A percentile compares a stretch with the other conserved stretches of the same genome.
Evolutionary conservation across 2,113 vertebrate genomes (phyloP).

Genomic region (Lophius piscatorius): DNA sequence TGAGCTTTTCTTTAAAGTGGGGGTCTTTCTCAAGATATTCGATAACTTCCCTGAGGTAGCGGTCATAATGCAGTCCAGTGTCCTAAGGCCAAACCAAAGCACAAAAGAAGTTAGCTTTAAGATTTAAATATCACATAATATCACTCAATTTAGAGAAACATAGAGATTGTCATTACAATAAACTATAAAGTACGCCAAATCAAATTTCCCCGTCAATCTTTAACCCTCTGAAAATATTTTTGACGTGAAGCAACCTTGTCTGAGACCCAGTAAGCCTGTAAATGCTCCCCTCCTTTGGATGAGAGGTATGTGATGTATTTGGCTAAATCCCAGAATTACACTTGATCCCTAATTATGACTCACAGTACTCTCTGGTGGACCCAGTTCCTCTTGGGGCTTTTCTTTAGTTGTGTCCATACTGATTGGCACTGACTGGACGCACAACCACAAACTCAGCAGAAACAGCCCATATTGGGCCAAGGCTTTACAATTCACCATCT

Average conservation of each 20-base stretch:
- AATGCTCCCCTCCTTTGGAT: too few species aligned
- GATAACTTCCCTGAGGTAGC: slow-evolving; percentile 94
- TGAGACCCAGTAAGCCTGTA: too few species aligned
- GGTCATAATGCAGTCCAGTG: slow-evolving; percentile 94
- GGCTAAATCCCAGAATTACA: neutral
- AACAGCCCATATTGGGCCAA: slow-evolving; percentile 72
- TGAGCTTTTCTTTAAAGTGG: slow-evolving; percentile 93
- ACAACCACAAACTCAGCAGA: slow-evolving; percentile 78
- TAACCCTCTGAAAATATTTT: too few species aligned
- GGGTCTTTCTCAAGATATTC: slow-evolving; percentile 93
- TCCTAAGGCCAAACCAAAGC: slow-evolving; percentile 77
- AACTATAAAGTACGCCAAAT: too few species aligned
- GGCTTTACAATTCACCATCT: slow-evolving; percentile 81
- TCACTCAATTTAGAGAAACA: too few species aligned
- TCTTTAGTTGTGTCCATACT: slow-evolving; percentile 88
- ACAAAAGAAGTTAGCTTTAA: neutral
- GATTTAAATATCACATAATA: too few species aligned
- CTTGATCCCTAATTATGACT: slow-evolving; percentile 56
- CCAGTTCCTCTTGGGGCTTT: slow-evolving; percentile 76
- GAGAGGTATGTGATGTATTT: too few species aligned
- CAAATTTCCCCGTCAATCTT: too few species aligned
- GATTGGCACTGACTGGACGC: slow-evolving; percentile 87
- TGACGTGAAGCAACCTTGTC: too few species aligned
- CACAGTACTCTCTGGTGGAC: slow-evolving; percentile 83
- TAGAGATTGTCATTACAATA: too few species aligned